phyloP scores from a whole-genome alignment of 2,113 vertebrate genomes.

The Baryphthengus martii region DNA sequence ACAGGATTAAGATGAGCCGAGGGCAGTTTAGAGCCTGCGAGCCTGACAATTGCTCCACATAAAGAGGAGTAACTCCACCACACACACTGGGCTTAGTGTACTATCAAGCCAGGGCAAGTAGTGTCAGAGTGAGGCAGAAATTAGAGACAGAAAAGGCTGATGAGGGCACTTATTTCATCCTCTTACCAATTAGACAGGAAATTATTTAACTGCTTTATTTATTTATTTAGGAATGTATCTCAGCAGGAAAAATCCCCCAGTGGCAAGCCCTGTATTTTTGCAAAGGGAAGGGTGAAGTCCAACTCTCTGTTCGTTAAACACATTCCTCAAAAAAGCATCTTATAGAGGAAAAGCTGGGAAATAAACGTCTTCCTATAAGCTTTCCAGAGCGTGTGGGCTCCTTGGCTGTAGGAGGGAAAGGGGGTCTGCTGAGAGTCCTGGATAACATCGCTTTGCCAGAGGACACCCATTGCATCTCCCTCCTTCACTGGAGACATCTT shows the following conservation, averaged over 20 bases:
- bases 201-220: conserved; percentile 65
- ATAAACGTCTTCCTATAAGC: background rate
- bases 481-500: background rate
- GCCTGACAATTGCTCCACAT: background rate
- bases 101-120: background rate
- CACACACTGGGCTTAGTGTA: background rate
- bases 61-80: background rate
- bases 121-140: conserved; percentile 6
- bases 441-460: background rate
- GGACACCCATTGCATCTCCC: background rate
- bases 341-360: background rate
- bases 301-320: background rate
- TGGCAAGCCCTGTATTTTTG: background rate
- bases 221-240: conserved; percentile 60
- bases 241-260: conserved; percentile 24
- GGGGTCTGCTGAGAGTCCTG: background rate
- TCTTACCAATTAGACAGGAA: conserved; percentile 56
- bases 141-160: conserved; percentile 18
- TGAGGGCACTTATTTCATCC: conserved; percentile 48
- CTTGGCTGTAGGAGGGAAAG: rapidly evolving
- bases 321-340: background rate
- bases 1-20: background rate
- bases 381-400: background rate
- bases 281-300: background rate
- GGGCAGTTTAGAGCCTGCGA: background rate